A percentile compares a stretch with the other conserved stretches of the same genome.
Conservation (phyloP, 2,797 vertebrate species). For the Furcifer pardalis region DNA sequence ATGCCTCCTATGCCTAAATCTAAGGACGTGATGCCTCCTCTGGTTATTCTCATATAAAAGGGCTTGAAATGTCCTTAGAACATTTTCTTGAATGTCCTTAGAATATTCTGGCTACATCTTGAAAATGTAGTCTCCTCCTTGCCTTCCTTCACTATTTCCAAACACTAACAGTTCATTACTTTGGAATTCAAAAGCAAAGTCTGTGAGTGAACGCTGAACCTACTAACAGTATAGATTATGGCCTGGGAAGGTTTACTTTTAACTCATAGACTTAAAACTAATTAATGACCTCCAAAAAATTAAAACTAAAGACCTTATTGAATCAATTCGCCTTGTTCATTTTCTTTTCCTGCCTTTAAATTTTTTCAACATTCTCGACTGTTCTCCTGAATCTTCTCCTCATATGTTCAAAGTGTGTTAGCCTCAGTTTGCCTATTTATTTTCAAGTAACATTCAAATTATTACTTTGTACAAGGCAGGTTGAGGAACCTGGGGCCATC, state of each 20-base stretch:
- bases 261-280: too few species aligned
- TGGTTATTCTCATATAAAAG: not conserved
- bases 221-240: not conserved
- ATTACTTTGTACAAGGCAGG: not conserved
- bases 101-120: not conserved
- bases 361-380: too few species aligned
- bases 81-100: not conserved
- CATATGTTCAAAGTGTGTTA: too few species aligned
- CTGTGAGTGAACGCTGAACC: not conserved
- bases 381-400: too few species aligned
- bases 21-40: not conserved
- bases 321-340: too few species aligned
- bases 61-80: not conserved
- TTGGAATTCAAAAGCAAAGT: not conserved
- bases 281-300: too few species aligned
- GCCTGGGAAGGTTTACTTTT: too few species aligned
- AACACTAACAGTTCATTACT: not conserved
- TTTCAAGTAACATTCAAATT: not conserved
- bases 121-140: not conserved
- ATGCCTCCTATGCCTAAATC: not conserved
- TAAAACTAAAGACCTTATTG: too few species aligned
- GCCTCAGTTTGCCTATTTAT: too few species aligned
- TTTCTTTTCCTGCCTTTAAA: too few species aligned
- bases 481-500: not conserved
- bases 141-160: not conserved